These are phyloP conservation scores for Emys orbicularis DNA, from an alignment of 2,797 vertebrate species.

Conservation along the genomic window DNA sequence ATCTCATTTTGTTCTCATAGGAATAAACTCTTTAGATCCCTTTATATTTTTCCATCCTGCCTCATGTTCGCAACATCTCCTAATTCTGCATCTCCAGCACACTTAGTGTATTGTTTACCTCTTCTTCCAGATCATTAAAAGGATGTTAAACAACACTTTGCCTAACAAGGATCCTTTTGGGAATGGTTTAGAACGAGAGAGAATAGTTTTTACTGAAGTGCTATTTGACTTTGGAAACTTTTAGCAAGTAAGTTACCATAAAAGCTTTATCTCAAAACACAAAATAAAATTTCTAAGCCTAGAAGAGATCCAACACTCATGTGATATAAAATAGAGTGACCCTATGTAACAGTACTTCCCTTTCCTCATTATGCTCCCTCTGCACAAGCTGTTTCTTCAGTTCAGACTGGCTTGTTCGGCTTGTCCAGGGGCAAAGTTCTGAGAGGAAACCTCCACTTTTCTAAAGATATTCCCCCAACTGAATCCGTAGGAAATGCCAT, in stretches of 20 bases:
- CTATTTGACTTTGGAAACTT: background rate
- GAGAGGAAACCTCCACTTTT: background rate
- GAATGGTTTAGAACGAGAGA: background rate
- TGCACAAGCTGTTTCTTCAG: background rate
- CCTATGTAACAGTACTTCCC: background rate
- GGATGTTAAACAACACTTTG: background rate
- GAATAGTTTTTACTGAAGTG: background rate
- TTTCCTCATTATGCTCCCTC: background rate
- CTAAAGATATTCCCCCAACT: accelerated
- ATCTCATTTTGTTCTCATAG: background rate
- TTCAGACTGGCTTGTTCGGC: background rate
- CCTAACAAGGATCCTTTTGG: background rate
- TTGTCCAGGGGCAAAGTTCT: background rate
- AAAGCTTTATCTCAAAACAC: background rate
- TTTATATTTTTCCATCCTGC: background rate
- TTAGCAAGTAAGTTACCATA: background rate
- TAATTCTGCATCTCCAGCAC: background rate
- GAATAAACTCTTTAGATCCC: background rate
- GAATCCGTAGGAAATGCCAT: background rate
- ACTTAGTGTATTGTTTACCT: background rate
- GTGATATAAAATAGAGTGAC: background rate
- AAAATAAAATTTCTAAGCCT: background rate
- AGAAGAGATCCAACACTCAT: background rate
- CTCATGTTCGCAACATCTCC: background rate
- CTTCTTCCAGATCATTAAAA: slow-evolving; percentile 4